These are phyloP conservation scores for Phocides pigmalion DNA, from an alignment of 1,140 invertebrate genomes.

Conservation along the genomic window DNA sequence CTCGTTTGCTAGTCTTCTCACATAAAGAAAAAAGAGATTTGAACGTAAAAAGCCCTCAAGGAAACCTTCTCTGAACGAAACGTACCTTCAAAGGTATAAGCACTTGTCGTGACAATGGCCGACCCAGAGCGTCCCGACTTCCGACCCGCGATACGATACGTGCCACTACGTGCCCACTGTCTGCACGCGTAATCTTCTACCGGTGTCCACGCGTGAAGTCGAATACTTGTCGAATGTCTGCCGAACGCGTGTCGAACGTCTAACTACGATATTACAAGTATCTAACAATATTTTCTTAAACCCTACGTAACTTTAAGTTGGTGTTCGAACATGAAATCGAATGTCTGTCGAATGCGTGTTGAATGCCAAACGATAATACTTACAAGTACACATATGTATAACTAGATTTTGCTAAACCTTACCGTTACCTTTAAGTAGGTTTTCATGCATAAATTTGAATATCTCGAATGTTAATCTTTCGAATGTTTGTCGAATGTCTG, in stretches of 20 bases:
- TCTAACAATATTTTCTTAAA: no score
- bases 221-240: not conserved
- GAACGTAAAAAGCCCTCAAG: not conserved
- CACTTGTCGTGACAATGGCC: constrained; percentile 51
- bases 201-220: not conserved
- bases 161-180: constrained; percentile 37
- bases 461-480: no score
- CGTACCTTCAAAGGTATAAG: constrained; percentile 49
- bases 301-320: no score
- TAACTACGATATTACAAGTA: no score
- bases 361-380: not conserved
- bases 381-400: no score
- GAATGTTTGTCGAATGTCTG: no score
- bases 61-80: constrained; percentile 36
- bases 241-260: not conserved
- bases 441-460: no score
- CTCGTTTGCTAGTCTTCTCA: no score
- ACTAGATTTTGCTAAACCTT: no score
- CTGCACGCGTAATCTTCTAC: constrained; percentile 30
- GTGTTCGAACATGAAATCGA: no score
- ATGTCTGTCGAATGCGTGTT: not conserved
- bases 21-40: no score
- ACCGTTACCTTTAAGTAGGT: no score
- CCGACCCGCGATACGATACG: constrained; percentile 46
- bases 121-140: constrained; percentile 47